phyloP scores from a whole-genome alignment of 1,140 invertebrate genomes.

The Lerema accius region DNA sequence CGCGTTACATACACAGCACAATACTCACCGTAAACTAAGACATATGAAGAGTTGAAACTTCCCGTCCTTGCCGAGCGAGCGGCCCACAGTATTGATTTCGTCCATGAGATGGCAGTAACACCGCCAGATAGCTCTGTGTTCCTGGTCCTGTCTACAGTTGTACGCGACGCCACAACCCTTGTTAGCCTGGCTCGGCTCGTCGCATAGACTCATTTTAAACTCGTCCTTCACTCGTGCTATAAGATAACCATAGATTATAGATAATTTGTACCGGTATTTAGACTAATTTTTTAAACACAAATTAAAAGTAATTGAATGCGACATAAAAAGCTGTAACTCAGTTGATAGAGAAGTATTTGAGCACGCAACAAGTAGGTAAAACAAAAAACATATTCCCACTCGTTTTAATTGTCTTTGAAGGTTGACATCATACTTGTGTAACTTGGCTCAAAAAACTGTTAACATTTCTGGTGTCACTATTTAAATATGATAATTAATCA shows the following conservation, averaged over 20 bases:
- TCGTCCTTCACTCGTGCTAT: conserved; percentile 93
- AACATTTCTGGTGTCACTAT: too few species aligned
- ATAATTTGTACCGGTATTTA: too few species aligned
- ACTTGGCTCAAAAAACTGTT: too few species aligned
- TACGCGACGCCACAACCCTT: conserved; percentile 88
- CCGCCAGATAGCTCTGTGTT: conserved; percentile 87
- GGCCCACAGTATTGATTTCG: conserved; percentile 92
- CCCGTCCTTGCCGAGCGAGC: conserved; percentile 97
- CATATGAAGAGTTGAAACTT: conserved; percentile 99
- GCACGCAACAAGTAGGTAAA: too few species aligned
- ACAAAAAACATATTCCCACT: too few species aligned
- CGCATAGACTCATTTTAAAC: conserved; percentile 89
- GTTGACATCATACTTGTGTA: too few species aligned
- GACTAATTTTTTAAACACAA: too few species aligned
- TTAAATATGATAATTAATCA: too few species aligned
- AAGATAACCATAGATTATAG: conserved; percentile 53
- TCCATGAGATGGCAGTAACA: conserved; percentile 91
- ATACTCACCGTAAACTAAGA: conserved; percentile 92
- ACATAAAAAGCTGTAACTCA: too few species aligned
- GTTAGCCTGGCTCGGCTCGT: conserved; percentile 84
- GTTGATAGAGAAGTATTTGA: too few species aligned
- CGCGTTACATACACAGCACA: conserved; percentile 90
- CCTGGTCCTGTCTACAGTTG: conserved; percentile 89
- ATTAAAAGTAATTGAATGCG: too few species aligned
- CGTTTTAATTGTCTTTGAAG: too few species aligned